These are phyloP conservation scores for Oxytorus armatus DNA, from an alignment of 2,888 invertebrate species.

Conservation along the genomic window DNA sequence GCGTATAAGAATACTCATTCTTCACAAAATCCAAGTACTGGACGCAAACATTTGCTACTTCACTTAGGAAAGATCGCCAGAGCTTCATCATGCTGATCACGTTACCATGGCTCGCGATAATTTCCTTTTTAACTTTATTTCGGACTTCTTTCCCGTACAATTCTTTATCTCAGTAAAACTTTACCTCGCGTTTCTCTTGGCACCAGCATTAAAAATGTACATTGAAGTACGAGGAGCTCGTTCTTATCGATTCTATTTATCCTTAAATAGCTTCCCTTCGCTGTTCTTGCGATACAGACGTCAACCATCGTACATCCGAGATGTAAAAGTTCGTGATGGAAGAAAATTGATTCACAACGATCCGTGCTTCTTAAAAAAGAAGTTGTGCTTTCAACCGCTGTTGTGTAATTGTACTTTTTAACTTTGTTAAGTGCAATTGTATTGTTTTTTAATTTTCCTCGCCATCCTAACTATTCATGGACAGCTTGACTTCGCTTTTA, in stretches of 20 bases:
- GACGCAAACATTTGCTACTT: no score
- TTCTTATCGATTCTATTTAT: conserved; percentile 15
- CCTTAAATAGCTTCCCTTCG: conserved; percentile 1
- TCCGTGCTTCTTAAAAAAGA: not conserved
- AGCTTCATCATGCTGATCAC: no score
- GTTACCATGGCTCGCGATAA: no score
- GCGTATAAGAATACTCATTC: no score
- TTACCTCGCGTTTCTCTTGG: not conserved
- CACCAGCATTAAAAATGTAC: conserved; percentile 20
- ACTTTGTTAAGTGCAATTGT: not conserved
- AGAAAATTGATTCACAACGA: not conserved
- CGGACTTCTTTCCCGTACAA: not conserved
- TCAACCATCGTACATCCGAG: conserved; percentile 3
- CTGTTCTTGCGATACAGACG: not conserved
- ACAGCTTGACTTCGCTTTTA: no score
- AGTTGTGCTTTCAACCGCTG: not conserved
- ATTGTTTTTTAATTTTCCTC: not conserved
- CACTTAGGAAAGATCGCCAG: no score
- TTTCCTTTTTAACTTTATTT: no score
- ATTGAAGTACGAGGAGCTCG: conserved; percentile 1
- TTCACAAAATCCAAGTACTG: no score
- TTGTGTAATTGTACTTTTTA: not conserved
- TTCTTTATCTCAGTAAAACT: not conserved
- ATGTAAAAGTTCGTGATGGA: not conserved
- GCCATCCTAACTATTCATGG: no score